Conservation (phyloP, 64 coral and sea anemone species). For the Platygyra sinensis region DNA sequence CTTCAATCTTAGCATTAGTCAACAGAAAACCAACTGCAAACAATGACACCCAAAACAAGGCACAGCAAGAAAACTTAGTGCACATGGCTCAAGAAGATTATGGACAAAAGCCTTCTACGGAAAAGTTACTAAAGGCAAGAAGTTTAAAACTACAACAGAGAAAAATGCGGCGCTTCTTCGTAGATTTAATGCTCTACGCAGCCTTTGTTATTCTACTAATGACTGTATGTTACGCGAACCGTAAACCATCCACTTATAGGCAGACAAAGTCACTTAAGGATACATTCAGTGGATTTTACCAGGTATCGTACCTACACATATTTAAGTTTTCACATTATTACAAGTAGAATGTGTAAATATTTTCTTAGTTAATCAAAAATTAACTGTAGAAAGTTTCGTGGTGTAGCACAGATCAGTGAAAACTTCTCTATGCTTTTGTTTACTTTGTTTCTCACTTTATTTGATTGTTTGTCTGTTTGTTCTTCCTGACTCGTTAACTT, state of each 20-base stretch:
- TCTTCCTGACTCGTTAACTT: too few species aligned
- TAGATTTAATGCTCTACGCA: constrained; percentile 19
- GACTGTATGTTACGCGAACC: constrained; percentile 62
- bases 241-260: constrained; percentile 6
- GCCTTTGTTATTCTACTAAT: constrained; percentile 52
- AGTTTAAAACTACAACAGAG: constrained; percentile 18
- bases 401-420: too few species aligned
- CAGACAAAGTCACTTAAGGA: constrained; percentile 46
- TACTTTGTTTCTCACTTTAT: too few species aligned
- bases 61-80: neutral
- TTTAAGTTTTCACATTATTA: too few species aligned
- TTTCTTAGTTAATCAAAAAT: too few species aligned
- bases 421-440: too few species aligned
- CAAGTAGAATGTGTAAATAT: too few species aligned
- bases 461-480: too few species aligned
- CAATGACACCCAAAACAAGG: neutral
- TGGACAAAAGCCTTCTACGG: neutral
- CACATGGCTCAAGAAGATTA: neutral
- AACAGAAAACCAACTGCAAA: constrained; percentile 14
- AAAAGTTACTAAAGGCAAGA: neutral
- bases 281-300: constrained; percentile 33
- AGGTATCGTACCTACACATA: constrained; percentile 3
- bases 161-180: constrained; percentile 52
- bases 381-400: too few species aligned
- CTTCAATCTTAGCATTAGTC: constrained; percentile 31